Evolutionary conservation across 2,797 vertebrate genomes (phyloP).

Genomic region (Todus mexicanus): DNA sequence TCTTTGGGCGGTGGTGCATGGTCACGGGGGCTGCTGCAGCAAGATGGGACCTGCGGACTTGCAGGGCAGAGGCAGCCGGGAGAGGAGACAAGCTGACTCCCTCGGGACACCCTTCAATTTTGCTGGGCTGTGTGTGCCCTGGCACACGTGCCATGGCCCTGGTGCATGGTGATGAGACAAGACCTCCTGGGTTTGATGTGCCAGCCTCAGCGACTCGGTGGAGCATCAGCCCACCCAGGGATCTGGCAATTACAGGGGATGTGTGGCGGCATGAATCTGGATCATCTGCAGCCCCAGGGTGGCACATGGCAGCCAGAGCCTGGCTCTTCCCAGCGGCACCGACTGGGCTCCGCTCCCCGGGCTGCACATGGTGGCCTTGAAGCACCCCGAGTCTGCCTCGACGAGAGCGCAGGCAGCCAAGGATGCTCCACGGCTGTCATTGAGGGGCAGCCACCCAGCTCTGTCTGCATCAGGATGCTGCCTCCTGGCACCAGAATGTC

Average conservation of each 20-base stretch:
- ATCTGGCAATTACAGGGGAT: neutral
- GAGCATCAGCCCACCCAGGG: neutral
- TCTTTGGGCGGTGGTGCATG: fast-evolving
- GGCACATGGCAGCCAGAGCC: neutral
- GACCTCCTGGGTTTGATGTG: neutral
- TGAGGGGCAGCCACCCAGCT: neutral
- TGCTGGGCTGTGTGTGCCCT: neutral
- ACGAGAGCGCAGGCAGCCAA: neutral
- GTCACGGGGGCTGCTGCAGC: neutral
- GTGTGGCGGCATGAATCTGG: neutral
- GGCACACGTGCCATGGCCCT: neutral
- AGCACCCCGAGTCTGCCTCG: fast-evolving
- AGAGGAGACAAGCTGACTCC: neutral
- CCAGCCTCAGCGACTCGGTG: neutral
- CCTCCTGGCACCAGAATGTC: neutral
- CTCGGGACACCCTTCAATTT: neutral
- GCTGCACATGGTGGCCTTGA: neutral
- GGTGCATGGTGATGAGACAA: fast-evolving
- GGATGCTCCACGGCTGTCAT: fast-evolving
- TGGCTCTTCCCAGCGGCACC: neutral
- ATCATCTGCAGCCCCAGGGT: neutral
- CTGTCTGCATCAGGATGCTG: neutral
- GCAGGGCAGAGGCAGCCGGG: neutral
- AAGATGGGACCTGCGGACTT: neutral
- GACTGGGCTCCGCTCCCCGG: fast-evolving